Evolutionary conservation across 2,113 vertebrate genomes (phyloP).

Genomic region (Mungos mungo): DNA sequence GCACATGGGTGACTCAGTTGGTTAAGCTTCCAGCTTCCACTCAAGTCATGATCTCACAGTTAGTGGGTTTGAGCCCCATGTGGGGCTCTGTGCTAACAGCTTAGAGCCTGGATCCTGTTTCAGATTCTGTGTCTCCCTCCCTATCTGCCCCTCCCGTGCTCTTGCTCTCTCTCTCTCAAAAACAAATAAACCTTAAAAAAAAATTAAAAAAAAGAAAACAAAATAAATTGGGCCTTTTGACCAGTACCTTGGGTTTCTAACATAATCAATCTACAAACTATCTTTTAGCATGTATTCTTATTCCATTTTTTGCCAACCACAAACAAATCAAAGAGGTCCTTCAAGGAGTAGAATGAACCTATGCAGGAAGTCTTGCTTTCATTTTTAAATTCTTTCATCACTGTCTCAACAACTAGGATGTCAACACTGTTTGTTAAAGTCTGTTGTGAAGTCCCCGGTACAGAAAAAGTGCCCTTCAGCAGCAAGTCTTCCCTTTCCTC

Average conservation of each 20-base stretch:
- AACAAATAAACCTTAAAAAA: too few species aligned
- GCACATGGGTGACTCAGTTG: too few species aligned
- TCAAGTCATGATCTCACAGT: too few species aligned
- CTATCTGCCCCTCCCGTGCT: too few species aligned
- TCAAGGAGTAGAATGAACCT: neutral
- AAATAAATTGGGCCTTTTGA: constrained; percentile 46
- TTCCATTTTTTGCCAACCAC: neutral
- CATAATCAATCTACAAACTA: fast-evolving
- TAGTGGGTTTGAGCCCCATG: too few species aligned
- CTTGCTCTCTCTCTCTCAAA: too few species aligned
- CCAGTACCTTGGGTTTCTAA: neutral
- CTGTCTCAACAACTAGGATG: neutral
- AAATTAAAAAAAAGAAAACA: too few species aligned
- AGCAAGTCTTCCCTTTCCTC: neutral
- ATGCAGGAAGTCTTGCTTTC: neutral
- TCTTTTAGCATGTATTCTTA: fast-evolving
- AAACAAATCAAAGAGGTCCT: neutral
- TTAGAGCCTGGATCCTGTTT: too few species aligned
- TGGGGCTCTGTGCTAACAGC: too few species aligned
- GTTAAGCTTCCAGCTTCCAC: too few species aligned
- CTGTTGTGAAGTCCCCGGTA: neutral
- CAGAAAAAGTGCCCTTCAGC: neutral
- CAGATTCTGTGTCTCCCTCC: too few species aligned
- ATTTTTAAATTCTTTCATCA: neutral
- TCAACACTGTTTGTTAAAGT: neutral